Base-by-base conservation (phyloP, 1,140 invertebrate genomes). In the Cephus cinctus region DNA sequence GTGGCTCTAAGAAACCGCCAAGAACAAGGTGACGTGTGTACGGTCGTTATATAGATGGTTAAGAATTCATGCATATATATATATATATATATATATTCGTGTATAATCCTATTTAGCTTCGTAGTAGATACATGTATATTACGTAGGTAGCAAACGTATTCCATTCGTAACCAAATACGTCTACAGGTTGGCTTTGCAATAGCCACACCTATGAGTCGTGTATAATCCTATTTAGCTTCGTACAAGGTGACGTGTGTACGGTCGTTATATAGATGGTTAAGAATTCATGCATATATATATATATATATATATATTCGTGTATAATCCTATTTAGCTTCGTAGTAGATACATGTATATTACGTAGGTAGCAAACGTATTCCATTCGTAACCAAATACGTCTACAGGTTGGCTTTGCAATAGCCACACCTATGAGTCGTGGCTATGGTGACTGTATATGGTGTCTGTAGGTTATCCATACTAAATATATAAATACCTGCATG, bases 301-400 rank as follows among this genome's bases (percentile, higher is more conserved):
- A 8, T 8, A 15, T 3, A 15, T 12, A 30, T 30, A 4, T 4
- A 30, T 4, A 12, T 11, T 3, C 8, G 11, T 8, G 19, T 36
- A 14, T 11, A 12, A 15, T 9, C 34, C 14, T 15, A 11, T 36
- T 30, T 30, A 11, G 14, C 14, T 36, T 36, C 15, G 11, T 12
- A 36, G 8, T 12, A 14, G 4, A 4, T 36, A 15, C 3, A 36
- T 15, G 14, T 30, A 11, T 30, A 11, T 9, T 38, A 16, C 5
- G 39, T 21, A 36, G 35, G 20, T 12, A 8, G 59, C 31, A 43
- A 49, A 36, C 50, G 52, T 44, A 21, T 61, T 61, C 57, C 57
- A 56, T 57, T 61, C 57, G 53, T 57, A 64, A 66, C 65, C 70
- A 73, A 73, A 73, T 71, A 71, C 61, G 70, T 65, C 66, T 52